These are phyloP conservation scores for Lamellibrachia luymesi DNA, from an alignment of 1,140 invertebrate genomes.

Conservation along the genomic window DNA sequence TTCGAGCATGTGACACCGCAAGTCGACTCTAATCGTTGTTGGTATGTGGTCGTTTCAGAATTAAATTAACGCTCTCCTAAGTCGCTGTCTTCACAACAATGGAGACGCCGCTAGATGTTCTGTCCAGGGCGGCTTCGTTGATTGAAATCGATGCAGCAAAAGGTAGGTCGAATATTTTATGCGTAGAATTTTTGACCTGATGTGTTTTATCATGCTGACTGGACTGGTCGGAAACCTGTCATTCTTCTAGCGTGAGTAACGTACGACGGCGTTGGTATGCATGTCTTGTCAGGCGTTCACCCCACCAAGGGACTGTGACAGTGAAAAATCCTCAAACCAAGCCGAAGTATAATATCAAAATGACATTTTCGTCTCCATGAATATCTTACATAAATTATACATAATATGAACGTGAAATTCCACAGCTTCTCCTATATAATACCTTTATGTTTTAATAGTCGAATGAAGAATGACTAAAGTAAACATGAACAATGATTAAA, in stretches of 20 bases:
- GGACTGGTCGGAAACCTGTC: conserved; percentile 29
- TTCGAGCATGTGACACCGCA: background rate
- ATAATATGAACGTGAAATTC: background rate
- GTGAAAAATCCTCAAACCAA: background rate
- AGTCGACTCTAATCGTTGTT: background rate
- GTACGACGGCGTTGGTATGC: conserved; percentile 15
- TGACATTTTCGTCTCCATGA: background rate
- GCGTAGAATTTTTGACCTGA: conserved; percentile 12
- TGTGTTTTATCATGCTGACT: conserved; percentile 30
- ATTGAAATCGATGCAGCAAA: conserved; percentile 55
- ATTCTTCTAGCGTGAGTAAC: conserved; percentile 15
- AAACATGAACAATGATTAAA: background rate
- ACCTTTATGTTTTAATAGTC: background rate
- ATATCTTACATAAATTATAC: background rate
- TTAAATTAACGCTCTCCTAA: background rate
- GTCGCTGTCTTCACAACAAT: conserved; percentile 52
- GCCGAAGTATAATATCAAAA: background rate
- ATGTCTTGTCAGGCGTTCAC: background rate
- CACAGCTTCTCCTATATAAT: background rate
- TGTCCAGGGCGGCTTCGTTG: conserved; percentile 88
- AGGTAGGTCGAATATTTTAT: conserved; percentile 22
- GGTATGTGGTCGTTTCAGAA: conserved; percentile 3
- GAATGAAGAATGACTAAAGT: background rate
- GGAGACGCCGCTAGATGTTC: conserved; percentile 82
- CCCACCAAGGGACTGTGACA: no score